Base-by-base conservation (phyloP, 2,797 vertebrate genomes). In the Mycteria americana region DNA sequence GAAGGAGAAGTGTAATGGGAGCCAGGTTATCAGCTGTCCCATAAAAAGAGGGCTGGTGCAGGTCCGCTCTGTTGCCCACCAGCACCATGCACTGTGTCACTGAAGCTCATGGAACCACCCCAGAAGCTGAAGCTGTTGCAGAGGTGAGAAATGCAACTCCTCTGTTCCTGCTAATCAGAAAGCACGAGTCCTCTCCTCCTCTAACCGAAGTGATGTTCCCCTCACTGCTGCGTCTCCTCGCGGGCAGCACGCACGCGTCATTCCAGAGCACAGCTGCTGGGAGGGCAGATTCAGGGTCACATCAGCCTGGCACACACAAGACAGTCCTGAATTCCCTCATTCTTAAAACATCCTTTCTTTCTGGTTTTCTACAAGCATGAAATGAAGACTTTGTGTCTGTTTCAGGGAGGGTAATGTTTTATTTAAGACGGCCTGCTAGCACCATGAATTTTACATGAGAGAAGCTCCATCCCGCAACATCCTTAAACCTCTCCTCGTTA, bases 371-470 rank as follows among this genome's bases (percentile, higher is more conserved):
- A 43, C 5, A 46, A 88, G 50, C 33, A 64, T 24, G 31, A 89
- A 96, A 86, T 84, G 24, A 94, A 93, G 65, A 91, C 24, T 87
- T 77, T 18, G 7, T 76, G 51, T 69, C 69, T 89, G 85, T 54
- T 79, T 79, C 67, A 70, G 43, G 46, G 48, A 78, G 7, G 13
- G 18, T 51, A 59, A 92, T 93, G 39, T 86, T 92, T 95, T 91
- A 91, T 97, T 93, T 92, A 86, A 78, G 51, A 86, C 31, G 45
- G 85, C 59, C 75, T 84, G 59, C 76, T 65, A 92, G 73, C n/a
- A 63, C 48, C 59, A 92, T 91, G 85, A 94, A 97, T 96, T 96
- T 91, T 93, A 90, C 46, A 92, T 88, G 76, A 84, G 57, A 84
- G 75, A 48, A 91, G 46, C 46, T 85, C 51, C 41, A 92, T 88